Conservation (phyloP, 1,140 invertebrate species). For the Zaprionus inermis region DNA sequence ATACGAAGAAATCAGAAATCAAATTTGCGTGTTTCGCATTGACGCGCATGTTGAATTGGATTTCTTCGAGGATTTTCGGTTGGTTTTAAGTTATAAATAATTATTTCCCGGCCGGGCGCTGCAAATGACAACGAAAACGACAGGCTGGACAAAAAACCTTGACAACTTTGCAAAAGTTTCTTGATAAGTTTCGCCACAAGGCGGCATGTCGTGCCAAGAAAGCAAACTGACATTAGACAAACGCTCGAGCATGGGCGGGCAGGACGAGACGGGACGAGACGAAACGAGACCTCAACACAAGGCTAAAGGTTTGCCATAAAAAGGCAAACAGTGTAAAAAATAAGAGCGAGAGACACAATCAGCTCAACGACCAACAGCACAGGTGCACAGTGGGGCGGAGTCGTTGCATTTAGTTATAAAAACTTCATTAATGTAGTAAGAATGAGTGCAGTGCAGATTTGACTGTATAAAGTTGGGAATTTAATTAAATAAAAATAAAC, state of each 20-base stretch:
- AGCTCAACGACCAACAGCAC: conserved; percentile 48
- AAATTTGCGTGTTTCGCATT: conserved; percentile 42
- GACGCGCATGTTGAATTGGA: conserved; percentile 22
- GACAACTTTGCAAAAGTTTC: conserved; percentile 78
- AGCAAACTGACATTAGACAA: conserved; percentile 74
- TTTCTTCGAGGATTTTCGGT: conserved; percentile 13
- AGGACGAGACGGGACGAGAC: not conserved
- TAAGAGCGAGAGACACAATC: conserved; percentile 54
- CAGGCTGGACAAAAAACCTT: conserved; percentile 67
- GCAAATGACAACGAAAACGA: conserved; percentile 49
- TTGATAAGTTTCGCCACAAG: conserved; percentile 72
- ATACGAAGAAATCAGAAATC: conserved; percentile 14
- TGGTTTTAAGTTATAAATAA: conserved; percentile 78
- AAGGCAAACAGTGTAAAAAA: conserved; percentile 55
- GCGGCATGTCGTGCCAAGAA: conserved; percentile 72
- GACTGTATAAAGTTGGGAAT: too few species aligned
- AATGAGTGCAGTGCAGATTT: too few species aligned
- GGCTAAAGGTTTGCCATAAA: conserved; percentile 6
- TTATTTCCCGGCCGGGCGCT: conserved; percentile 62
- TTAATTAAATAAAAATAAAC: too few species aligned
- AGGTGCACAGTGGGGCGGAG: conserved; percentile 62
- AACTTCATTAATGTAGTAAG: too few species aligned
- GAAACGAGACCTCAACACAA: too few species aligned
- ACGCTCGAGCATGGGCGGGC: conserved; percentile 7
- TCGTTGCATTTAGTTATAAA: too few species aligned